Conservation (phyloP, 1,140 invertebrate genomes). For the Linepithema humile region DNA sequence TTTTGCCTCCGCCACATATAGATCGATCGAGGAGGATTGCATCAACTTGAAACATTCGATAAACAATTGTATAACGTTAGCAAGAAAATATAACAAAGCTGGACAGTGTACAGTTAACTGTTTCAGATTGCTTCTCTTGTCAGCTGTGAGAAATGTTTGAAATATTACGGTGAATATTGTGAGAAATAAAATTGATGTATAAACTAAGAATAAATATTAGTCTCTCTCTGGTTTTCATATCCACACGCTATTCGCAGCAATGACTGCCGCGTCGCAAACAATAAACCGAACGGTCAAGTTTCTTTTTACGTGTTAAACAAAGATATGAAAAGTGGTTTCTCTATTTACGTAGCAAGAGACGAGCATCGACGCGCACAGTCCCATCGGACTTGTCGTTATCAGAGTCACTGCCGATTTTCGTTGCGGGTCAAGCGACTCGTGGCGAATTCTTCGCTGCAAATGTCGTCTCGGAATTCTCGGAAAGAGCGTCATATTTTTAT, state of each 20-base stretch:
- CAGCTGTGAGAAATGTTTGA: neutral
- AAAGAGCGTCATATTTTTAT: constrained; percentile 52
- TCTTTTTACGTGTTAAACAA: neutral
- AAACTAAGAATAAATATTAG: neutral
- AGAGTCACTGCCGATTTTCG: constrained; percentile 17
- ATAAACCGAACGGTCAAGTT: neutral
- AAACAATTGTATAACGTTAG: constrained; percentile 19
- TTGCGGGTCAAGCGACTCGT: constrained; percentile 11
- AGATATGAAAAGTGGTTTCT: neutral
- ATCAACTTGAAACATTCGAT: constrained; percentile 18
- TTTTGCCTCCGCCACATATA: constrained; percentile 41
- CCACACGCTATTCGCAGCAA: neutral
- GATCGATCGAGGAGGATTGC: constrained; percentile 13
- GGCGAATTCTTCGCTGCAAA: neutral
- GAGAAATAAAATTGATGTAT: neutral
- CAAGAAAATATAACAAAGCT: neutral
- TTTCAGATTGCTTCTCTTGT: neutral
- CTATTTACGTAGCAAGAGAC: neutral
- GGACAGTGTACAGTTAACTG: neutral
- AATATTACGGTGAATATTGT: neutral
- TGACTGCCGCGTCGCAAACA: neutral
- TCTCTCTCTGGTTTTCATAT: neutral
- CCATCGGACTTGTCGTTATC: constrained; percentile 9
- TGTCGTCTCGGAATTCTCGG: neutral
- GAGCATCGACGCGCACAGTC: constrained; percentile 11